These are phyloP conservation scores for Hemibagrus guttatus DNA, from an alignment of 2,797 vertebrate species.

Conservation along the genomic window DNA sequence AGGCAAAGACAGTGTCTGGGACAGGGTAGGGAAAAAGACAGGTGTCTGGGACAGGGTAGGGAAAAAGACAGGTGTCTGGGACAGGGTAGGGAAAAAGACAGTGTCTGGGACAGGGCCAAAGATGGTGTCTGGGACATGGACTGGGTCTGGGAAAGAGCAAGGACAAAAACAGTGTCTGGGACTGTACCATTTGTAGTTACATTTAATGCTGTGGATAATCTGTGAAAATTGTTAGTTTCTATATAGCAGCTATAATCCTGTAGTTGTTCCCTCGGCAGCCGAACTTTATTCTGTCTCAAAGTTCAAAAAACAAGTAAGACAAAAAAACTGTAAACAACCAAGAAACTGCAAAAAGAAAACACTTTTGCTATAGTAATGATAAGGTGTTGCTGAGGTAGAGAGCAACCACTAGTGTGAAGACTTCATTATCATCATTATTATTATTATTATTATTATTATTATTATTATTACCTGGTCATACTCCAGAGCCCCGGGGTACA, in stretches of 20 bases:
- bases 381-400: background rate
- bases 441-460: background rate
- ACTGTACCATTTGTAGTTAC: background rate
- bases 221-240: background rate
- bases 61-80: no score
- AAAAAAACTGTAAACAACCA: no score
- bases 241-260: background rate
- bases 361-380: background rate
- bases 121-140: no score
- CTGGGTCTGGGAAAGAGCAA: no score
- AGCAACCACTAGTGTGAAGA: background rate
- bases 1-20: no score
- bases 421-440: no score
- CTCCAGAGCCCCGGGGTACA: constrained; percentile 98
- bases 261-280: background rate
- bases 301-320: background rate
- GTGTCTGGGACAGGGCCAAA: no score
- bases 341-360: background rate
- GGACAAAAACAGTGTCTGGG: no score
- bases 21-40: no score
- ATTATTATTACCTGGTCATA: constrained; percentile 90
- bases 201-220: background rate
- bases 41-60: no score
- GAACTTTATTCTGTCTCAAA: background rate
- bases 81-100: no score